Conservation (phyloP, 2,113 vertebrate species). For the Orycteropus afer region DNA sequence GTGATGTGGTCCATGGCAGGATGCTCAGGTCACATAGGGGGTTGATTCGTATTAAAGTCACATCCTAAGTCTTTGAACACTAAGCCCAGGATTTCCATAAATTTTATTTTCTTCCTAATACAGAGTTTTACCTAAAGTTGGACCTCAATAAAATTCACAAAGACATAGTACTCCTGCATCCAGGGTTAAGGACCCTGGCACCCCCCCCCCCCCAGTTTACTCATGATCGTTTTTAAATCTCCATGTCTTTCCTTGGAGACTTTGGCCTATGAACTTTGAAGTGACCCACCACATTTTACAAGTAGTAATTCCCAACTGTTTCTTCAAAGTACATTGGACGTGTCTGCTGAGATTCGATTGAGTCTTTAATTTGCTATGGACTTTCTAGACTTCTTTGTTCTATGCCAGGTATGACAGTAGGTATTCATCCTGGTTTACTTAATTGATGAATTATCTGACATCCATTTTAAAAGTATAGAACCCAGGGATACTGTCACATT, state of each 20-base stretch:
- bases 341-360: not conserved
- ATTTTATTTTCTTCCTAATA: not conserved
- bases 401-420: not conserved
- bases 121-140: not conserved
- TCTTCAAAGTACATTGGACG: not conserved
- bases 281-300: not conserved
- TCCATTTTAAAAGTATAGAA: not conserved
- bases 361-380: not conserved
- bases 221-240: not conserved
- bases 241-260: not conserved
- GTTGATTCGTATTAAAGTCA: not conserved
- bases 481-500: not conserved
- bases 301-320: not conserved
- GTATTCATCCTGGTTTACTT: conserved; percentile 25
- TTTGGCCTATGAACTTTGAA: not conserved
- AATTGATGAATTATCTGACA: not conserved
- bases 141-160: not conserved
- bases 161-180: not conserved
- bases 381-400: not conserved
- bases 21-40: not conserved
- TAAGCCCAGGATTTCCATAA: not conserved
- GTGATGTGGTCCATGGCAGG: not conserved
- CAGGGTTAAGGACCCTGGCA: not conserved
- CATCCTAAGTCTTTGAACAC: not conserved
- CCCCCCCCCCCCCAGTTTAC: not conserved